These are phyloP conservation scores for Centropristis striata DNA, from an alignment of 2,113 vertebrate species.

Conservation along the genomic window DNA sequence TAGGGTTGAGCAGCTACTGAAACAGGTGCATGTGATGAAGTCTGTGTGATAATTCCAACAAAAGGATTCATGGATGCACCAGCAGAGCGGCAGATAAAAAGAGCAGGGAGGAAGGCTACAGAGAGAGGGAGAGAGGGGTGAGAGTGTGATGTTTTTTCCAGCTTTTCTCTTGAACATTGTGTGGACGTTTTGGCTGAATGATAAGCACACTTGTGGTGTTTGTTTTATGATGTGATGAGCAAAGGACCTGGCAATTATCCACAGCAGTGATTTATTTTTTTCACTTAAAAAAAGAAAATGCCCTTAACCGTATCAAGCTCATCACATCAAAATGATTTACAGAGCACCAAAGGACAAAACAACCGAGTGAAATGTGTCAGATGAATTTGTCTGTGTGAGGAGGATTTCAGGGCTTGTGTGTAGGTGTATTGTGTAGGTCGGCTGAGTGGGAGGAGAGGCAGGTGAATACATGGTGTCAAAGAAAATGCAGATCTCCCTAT, in stretches of 20 bases:
- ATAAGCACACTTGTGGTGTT: conserved; percentile 50
- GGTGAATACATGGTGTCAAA: conserved; percentile 78
- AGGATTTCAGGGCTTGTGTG: conserved; percentile 66
- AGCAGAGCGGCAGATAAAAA: conserved; percentile 51
- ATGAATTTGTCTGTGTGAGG: conserved; percentile 62
- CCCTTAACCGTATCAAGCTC: conserved; percentile 44
- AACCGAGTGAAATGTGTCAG: conserved; percentile 70
- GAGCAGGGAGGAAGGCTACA: conserved; percentile 35
- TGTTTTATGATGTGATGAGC: conserved; percentile 36
- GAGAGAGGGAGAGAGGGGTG: conserved; percentile 6
- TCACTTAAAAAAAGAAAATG: conserved; percentile 35
- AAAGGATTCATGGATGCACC: conserved; percentile 46
- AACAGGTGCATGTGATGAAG: conserved; percentile 53
- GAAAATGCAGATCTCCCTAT: conserved; percentile 66
- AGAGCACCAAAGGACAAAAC: conserved; percentile 42
- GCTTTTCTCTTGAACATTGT: conserved; percentile 44
- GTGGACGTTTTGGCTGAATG: conserved; percentile 40
- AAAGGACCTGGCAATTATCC: conserved; percentile 40
- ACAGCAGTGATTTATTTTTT: neutral
- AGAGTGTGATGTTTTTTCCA: conserved; percentile 64
- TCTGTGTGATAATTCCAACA: conserved; percentile 50
- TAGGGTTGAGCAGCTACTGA: conserved; percentile 11
- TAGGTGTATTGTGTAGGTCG: conserved; percentile 79
- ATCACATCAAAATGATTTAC: conserved; percentile 48
- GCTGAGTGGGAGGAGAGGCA: conserved; percentile 76